These are phyloP conservation scores for Porites lutea DNA, from an alignment of 64 coral and sea anemone species.

Conservation along the genomic window DNA sequence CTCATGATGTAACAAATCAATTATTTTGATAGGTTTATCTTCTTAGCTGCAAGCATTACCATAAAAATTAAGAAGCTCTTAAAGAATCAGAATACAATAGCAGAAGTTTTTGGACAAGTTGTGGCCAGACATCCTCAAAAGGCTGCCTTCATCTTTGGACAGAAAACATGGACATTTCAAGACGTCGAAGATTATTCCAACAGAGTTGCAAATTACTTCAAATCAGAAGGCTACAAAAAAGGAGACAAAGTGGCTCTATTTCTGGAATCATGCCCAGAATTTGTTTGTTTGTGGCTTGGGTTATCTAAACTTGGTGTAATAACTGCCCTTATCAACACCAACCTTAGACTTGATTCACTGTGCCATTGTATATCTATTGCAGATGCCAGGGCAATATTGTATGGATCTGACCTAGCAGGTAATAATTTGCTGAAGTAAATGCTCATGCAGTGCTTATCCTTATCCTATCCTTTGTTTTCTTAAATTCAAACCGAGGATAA, in stretches of 20 bases:
- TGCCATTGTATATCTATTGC: conserved; percentile 68
- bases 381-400: conserved; percentile 74
- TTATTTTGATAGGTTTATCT: conserved; percentile 16
- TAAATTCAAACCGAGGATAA: no score
- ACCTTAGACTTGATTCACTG: conserved; percentile 72
- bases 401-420: conserved; percentile 71
- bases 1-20: not conserved
- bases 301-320: conserved; percentile 90
- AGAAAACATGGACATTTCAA: conserved; percentile 88
- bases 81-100: conserved; percentile 37
- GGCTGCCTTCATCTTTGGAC: conserved; percentile 86
- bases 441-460: no score
- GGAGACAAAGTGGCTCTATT: conserved; percentile 90
- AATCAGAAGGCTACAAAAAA: conserved; percentile 79
- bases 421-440: not conserved
- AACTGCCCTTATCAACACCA: conserved; percentile 80
- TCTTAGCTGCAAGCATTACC: not conserved
- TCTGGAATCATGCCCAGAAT: conserved; percentile 83
- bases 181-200: conserved; percentile 85
- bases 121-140: conserved; percentile 66
- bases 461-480: no score
- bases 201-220: conserved; percentile 86
- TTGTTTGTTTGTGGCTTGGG: conserved; percentile 80
- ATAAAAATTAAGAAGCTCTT: not conserved
- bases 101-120: conserved; percentile 60